Conservation (phyloP, 2,797 vertebrate genomes). For the Philypnodon macrostomus region DNA sequence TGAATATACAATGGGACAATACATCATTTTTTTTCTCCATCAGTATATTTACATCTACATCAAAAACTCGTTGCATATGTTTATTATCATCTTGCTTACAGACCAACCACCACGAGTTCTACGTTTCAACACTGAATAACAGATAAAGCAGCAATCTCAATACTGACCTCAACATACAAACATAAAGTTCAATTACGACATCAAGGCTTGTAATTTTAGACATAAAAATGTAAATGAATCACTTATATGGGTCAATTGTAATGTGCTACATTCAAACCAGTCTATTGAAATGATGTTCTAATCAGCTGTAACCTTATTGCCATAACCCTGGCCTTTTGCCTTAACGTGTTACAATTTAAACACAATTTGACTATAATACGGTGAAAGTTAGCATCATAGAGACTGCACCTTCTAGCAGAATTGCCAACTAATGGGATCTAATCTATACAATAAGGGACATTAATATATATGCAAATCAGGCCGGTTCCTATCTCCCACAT, state of each 20-base stretch:
- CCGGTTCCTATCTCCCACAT: conserved; percentile 58
- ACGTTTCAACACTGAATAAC: too few species aligned
- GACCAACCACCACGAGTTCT: too few species aligned
- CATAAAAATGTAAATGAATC: not conserved
- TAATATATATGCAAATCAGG: conserved; percentile 87
- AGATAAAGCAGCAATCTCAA: too few species aligned
- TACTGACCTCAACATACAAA: conserved; percentile 41
- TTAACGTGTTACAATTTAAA: conserved; percentile 77
- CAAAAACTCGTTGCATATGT: too few species aligned
- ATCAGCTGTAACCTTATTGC: conserved; percentile 77
- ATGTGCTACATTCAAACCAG: conserved; percentile 49
- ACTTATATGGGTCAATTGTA: not conserved
- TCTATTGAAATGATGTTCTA: conserved; percentile 64
- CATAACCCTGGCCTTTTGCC: conserved; percentile 82
- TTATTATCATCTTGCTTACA: too few species aligned
- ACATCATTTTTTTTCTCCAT: too few species aligned
- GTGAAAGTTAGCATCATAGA: conserved; percentile 71
- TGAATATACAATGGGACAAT: too few species aligned
- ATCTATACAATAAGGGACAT: conserved; percentile 83
- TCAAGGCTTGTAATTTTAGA: too few species aligned
- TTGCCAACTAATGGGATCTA: conserved; percentile 87
- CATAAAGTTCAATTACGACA: conserved; percentile 48
- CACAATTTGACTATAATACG: conserved; percentile 73
- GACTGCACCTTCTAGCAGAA: conserved; percentile 77
- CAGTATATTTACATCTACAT: too few species aligned